Evolutionary conservation across 2,113 vertebrate species (phyloP), one percentile per base, ranked within the genome.

Genomic region (Protomyctophum bolini): DNA sequence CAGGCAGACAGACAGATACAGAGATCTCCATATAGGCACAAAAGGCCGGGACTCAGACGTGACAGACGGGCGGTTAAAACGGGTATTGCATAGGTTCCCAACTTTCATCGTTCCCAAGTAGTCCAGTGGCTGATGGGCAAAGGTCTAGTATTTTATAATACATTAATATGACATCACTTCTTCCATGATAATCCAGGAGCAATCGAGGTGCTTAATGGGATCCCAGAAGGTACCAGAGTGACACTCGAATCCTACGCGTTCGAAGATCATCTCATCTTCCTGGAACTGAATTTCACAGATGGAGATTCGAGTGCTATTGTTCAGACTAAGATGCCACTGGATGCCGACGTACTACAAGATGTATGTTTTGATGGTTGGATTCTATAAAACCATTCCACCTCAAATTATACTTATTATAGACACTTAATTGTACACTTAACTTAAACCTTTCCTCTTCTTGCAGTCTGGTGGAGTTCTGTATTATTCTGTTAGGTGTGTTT

Each of bases 401-500:
- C 33, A 41, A 41, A 41, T n/a, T 1, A 48, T 1, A 61, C 41
- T 11, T 68, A 21, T 61, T 55, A 15, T 4, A 7, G 12, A 2
- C 0, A 7, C 4, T 63, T 41, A 21, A 21, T 60, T 56, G 8
- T n/a, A 6, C 21, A 45, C n/a, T 6, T 12, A 46, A 61, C 1
- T 3, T 59, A 0, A 63, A 15, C 47, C 55, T 21, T 0, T 33
- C 57, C 45, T 64, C 21, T 56, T 84, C 61, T 81, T 79, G 55
- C 10, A 93, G 92, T 8, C 0, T 8, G 55, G 14, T 50, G 63
- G 75, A 47, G 4, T 0, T 1, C 41, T 93, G 51, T 68, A 50
- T 65, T 93, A 93, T 65, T 51, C 76, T 1, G 0, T 93, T 29
- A 64, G 47, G 29, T 93, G 92, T 73, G 48, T 10, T 0, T 66